A percentile compares a stretch with the other conserved stretches of the same genome.
These are phyloP conservation scores for Cataglyphis altisquamis DNA, from an alignment of 2,888 invertebrate species.

Conservation along the genomic window DNA sequence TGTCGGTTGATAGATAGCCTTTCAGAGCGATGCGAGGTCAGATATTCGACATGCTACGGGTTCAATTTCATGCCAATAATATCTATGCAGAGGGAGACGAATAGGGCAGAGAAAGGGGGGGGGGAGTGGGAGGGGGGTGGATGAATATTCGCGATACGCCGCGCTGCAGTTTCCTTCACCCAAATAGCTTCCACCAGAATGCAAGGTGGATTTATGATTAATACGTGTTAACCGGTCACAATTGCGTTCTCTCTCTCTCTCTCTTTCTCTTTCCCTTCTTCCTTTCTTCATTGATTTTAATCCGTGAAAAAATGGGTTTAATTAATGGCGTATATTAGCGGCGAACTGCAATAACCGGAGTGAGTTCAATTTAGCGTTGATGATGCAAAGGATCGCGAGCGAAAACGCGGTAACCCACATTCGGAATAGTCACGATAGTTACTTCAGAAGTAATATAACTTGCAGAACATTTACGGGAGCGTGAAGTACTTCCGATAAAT, in stretches of 20 bases:
- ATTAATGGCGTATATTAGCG: constrained; percentile 53
- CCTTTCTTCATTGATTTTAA: constrained; percentile 22
- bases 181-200: constrained; percentile 27
- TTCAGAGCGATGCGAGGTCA: constrained; percentile 77
- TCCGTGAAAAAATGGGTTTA: constrained; percentile 48
- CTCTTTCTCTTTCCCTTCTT: not conserved
- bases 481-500: constrained; percentile 39
- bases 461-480: constrained; percentile 44
- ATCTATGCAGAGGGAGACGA: constrained; percentile 64
- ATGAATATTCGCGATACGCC: constrained; percentile 51
- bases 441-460: constrained; percentile 48
- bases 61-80: constrained; percentile 81
- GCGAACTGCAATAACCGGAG: constrained; percentile 43
- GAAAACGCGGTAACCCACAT: constrained; percentile 53
- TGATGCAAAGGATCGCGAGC: constrained; percentile 39
- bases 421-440: constrained; percentile 47
- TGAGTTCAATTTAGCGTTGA: constrained; percentile 50
- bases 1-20: constrained; percentile 80
- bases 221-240: constrained; percentile 30
- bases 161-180: constrained; percentile 38
- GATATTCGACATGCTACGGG: constrained; percentile 76
- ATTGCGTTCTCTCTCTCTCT: constrained; percentile 14
- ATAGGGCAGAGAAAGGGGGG: constrained; percentile 1
- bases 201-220: constrained; percentile 9
- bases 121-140: not conserved